Percentiles rank a stretch among this genome's conserved stretches.
Evolutionary conservation across 1,140 invertebrate species (phyloP).

Genomic region (Nymphalis io): DNA sequence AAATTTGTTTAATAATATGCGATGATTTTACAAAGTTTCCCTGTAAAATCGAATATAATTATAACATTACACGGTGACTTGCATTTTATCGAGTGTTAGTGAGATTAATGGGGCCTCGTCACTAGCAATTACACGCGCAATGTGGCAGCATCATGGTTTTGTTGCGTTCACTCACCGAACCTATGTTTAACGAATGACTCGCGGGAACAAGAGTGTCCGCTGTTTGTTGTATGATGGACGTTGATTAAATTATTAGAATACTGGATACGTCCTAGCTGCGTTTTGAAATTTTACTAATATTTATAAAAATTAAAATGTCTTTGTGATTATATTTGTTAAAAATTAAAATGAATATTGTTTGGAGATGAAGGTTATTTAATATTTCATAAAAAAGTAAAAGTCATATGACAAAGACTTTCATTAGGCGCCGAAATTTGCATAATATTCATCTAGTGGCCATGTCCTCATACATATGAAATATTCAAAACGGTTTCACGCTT

Average conservation of each 20-base stretch:
- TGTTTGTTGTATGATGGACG: constrained; percentile 37
- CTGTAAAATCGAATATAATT: constrained; percentile 50
- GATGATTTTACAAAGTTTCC: constrained; percentile 47
- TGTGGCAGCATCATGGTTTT: constrained; percentile 68
- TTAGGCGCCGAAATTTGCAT: constrained; percentile 72
- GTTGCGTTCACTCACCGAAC: constrained; percentile 58
- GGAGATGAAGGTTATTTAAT: background rate
- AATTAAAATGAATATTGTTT: no score
- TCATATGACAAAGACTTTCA: constrained; percentile 54
- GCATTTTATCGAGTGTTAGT: constrained; percentile 75
- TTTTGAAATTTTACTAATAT: constrained; percentile 14
- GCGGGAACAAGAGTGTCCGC: constrained; percentile 41
- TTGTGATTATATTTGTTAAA: background rate
- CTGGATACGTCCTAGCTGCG: background rate
- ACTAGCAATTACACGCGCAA: constrained; percentile 77
- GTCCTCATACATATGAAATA: constrained; percentile 78
- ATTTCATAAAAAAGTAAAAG: constrained; percentile 11
- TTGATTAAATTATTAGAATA: constrained; percentile 37
- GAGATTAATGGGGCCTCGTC: constrained; percentile 75
- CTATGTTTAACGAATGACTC: constrained; percentile 61
- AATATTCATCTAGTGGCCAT: constrained; percentile 73
- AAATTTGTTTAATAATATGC: constrained; percentile 46
- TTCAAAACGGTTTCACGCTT: constrained; percentile 76
- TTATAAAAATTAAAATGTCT: background rate
- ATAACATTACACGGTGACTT: constrained; percentile 75